Evolutionary conservation across 2,888 invertebrate genomes (phyloP), one percentile per base, ranked within the genome.

Genomic region (Sesia bembeciformis): DNA sequence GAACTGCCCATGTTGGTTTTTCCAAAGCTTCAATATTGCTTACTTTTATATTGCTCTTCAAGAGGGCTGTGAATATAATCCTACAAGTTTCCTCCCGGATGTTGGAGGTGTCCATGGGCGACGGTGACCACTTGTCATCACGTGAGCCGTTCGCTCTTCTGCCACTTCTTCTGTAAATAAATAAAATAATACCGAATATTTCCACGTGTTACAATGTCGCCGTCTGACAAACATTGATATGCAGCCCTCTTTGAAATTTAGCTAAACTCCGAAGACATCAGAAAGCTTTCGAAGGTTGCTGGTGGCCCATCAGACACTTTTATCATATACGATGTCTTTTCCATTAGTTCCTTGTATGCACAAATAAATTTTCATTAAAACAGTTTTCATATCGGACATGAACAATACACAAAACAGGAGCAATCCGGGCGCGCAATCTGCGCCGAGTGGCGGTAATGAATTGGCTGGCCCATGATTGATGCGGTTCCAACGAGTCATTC

Each of bases 401-500:
- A 46, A 46, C 46, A 3, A 46, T 46, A 46, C 8, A 7, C 4
- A 8, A n/a, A 46, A 46, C 23, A 5, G 23, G 23, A 23, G 23
- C 23, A 23, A 23, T 42, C 42, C 42, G 42, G 7, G 42, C 42
- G 50, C 58, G 72, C 87, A 87, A 85, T 86, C 85, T 85, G 86
- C 76, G 78, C 66, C 76, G 74, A 85, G 84, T 83, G 85, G 75
- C 66, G 76, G 79, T 86, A 87, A 87, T 88, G 86, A 87, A 88
- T 87, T 86, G 87, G 84, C 78, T 74, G 70, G 62, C 58, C 66
- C 70, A 81, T 87, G 88, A 88, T 88, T 78, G 88, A 88, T 88
- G 81, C 70, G 76, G 72, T 71, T 62, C 68, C 65, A 67, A 60
- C 65, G 68, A 68, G 74, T 83, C 81, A 83, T 84, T 73, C 78